Conservation (phyloP, 2,888 invertebrate genomes). For the Erebia ligea region DNA sequence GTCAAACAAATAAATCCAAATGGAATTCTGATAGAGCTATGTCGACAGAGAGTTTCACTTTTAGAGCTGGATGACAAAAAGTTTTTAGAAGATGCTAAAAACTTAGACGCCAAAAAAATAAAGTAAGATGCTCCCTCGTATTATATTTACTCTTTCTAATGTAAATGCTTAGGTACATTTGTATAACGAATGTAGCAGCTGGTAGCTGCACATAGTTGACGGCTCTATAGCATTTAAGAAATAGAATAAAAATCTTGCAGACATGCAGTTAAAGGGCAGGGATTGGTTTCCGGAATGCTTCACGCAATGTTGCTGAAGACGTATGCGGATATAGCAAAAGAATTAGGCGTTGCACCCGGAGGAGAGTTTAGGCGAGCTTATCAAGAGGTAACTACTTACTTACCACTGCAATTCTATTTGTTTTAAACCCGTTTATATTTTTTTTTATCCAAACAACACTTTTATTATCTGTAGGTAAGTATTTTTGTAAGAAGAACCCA, state of each 20-base stretch:
- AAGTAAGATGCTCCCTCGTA: constrained; percentile 57
- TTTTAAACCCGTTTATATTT: neutral
- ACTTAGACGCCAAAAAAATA: constrained; percentile 68
- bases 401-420: neutral
- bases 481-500: neutral
- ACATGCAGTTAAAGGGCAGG: constrained; percentile 72
- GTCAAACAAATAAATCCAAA: constrained; percentile 68
- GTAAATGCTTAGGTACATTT: neutral
- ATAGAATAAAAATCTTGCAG: constrained; percentile 44
- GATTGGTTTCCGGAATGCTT: constrained; percentile 72
- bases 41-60: constrained; percentile 73
- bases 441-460: neutral
- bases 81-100: constrained; percentile 76
- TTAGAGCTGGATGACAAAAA: constrained; percentile 75
- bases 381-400: too few species aligned
- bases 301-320: constrained; percentile 78
- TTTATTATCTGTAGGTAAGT: too few species aligned
- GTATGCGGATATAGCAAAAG: constrained; percentile 76
- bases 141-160: neutral
- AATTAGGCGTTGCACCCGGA: constrained; percentile 76
- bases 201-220: neutral
- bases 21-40: constrained; percentile 73
- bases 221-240: neutral
- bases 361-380: constrained; percentile 78
- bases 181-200: neutral